A percentile compares a stretch with the other conserved stretches of the same genome.
Evolutionary conservation across 1,140 invertebrate genomes (phyloP).

Genomic region (Heliconius nattereri): DNA sequence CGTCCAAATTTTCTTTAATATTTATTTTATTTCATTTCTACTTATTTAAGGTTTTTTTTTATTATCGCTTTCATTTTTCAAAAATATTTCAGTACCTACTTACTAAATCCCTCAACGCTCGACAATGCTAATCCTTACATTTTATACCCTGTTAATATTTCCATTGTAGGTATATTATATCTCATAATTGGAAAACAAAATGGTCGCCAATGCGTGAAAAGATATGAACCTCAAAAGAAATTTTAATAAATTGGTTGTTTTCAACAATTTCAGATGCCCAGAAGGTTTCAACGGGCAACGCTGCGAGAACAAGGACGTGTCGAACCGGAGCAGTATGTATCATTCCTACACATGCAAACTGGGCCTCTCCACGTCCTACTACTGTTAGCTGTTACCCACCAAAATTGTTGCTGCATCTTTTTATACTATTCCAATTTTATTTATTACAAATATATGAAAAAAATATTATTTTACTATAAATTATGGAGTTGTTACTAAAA

Average conservation of each 20-base stretch:
- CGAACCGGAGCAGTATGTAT: conserved; percentile 81
- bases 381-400: conserved; percentile 72
- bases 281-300: conserved; percentile 90
- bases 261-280: conserved; percentile 87
- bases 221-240: too few species aligned
- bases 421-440: conserved; percentile 50
- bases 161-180: too few species aligned
- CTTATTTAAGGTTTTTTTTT: too few species aligned
- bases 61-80: too few species aligned
- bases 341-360: conserved; percentile 81
- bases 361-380: conserved; percentile 79
- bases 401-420: conserved; percentile 30
- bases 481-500: not conserved
- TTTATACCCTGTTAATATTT: too few species aligned
- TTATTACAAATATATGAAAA: not conserved
- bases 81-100: too few species aligned
- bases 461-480: not conserved
- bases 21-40: too few species aligned
- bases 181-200: too few species aligned
- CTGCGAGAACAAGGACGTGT: conserved; percentile 89
- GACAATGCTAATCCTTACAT: too few species aligned
- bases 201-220: too few species aligned
- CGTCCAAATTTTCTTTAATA: not conserved
- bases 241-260: too few species aligned
- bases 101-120: too few species aligned